These are phyloP conservation scores for Molossus alvarezi DNA, from an alignment of 2,797 vertebrate genomes.

Conservation along the genomic window DNA sequence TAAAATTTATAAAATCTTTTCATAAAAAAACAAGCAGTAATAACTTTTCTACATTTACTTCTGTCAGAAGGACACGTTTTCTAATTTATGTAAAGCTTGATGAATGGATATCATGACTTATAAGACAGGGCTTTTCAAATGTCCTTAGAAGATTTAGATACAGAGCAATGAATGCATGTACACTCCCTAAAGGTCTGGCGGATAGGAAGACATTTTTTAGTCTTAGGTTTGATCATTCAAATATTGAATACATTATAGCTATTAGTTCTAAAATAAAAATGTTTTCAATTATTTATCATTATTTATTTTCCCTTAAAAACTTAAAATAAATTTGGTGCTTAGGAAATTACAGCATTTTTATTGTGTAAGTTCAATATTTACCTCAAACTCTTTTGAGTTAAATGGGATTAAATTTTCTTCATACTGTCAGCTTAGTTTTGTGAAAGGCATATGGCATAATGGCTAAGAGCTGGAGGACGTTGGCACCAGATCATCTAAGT, in stretches of 20 bases:
- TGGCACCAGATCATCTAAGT: background rate
- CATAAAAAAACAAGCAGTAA: background rate
- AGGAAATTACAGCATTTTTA: slow-evolving; percentile 26
- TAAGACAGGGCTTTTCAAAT: background rate
- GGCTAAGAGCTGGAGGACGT: background rate
- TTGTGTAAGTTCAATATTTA: slow-evolving; percentile 10
- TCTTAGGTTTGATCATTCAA: slow-evolving; percentile 40
- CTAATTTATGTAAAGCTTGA: slow-evolving; percentile 56
- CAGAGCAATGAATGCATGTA: background rate
- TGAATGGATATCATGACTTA: background rate
- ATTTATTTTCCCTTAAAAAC: slow-evolving; percentile 30
- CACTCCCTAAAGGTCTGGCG: background rate
- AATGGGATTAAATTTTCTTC: background rate
- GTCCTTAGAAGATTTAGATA: background rate
- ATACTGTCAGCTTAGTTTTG: background rate
- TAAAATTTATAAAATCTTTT: background rate
- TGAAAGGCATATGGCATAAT: background rate
- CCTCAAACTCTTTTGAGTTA: slow-evolving; percentile 31
- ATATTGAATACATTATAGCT: background rate
- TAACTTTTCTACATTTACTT: slow-evolving; percentile 36
- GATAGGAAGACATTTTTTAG: background rate
- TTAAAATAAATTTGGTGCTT: slow-evolving; percentile 34
- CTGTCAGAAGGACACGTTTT: slow-evolving; percentile 5
- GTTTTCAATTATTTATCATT: slow-evolving; percentile 19
- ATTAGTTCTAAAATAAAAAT: slow-evolving; percentile 54